Evolutionary conservation across 2,888 invertebrate genomes (phyloP), one percentile per base, ranked within the genome.

Genomic region (Stomorhina lunata): DNA sequence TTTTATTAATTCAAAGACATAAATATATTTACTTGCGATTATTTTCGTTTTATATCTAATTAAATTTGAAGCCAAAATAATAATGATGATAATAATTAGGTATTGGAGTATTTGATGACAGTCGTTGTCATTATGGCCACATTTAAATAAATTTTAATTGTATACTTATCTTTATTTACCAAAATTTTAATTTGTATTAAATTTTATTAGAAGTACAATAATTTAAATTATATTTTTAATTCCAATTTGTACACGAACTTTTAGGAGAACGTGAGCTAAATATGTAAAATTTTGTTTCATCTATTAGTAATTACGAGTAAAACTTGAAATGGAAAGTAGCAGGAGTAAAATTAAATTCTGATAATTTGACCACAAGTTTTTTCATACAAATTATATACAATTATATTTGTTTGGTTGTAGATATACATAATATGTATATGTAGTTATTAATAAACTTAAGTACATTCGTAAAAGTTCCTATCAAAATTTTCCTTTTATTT

Each of bases 121-220:
- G 15, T 59, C 20, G 32, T 45, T 53, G 32, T 61, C 59, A 68
- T 50, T 77, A 61, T 32, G n/a, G 20, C 43, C 43, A 69, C 50
- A 53, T 55, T 63, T 77, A 69, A 66, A 76, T 53, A 43, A n/a
- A 27, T 32, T 22, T 55, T 77, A 69, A 69, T 61, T 53, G 15
- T 69, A 29, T 77, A 69, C 53, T 77, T 69, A 77, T 43, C 37
- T 61, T 22, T 17, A 25, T 45, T 32, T 45, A 32, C 15, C 12
- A 40, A 20, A 59, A 69, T 69, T 61, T 48, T 37, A 59, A 53
- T 61, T 69, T 68, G 20, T 17, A 4, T 61, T 68, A 53, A 50
- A n/a, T 32, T 76, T 61, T 34, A 15, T 43, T 43, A n/a, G n/a
- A n/a, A n/a, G n/a, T 37, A 32, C 25, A 25, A n/a, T 20, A 20